Percentiles rank a stretch among this genome's conserved stretches.
Conservation (phyloP, 2,113 vertebrate species). For the Neogale vison region DNA sequence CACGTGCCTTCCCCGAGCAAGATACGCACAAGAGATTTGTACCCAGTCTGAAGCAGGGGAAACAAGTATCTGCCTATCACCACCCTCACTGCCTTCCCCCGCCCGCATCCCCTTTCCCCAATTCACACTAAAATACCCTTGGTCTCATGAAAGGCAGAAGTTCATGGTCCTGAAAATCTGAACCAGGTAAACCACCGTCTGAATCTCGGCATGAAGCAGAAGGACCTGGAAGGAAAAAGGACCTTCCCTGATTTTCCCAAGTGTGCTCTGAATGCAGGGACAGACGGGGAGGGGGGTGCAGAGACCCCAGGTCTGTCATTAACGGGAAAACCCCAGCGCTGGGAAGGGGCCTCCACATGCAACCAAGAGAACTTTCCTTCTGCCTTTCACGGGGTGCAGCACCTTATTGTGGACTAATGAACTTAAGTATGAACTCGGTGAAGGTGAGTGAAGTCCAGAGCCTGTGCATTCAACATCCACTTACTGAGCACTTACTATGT, state of each 20-base stretch:
- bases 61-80: not conserved
- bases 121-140: not conserved
- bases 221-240: not conserved
- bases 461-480: not conserved
- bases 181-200: not conserved
- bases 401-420: not conserved
- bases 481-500: not conserved
- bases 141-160: not conserved
- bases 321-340: not conserved
- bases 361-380: not conserved
- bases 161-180: not conserved
- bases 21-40: not conserved
- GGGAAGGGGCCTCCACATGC: rapidly evolving
- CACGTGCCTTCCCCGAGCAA: not conserved
- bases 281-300: not conserved
- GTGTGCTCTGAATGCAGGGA: not conserved
- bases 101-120: not conserved
- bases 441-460: not conserved
- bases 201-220: not conserved
- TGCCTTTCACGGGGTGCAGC: rapidly evolving
- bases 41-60: not conserved
- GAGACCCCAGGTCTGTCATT: not conserved
- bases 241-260: not conserved
- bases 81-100: not conserved
- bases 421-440: not conserved